A percentile compares a stretch with the other conserved stretches of the same genome.
Evolutionary conservation across 1,140 invertebrate genomes (phyloP).

Genomic region (Drosophila busckii): DNA sequence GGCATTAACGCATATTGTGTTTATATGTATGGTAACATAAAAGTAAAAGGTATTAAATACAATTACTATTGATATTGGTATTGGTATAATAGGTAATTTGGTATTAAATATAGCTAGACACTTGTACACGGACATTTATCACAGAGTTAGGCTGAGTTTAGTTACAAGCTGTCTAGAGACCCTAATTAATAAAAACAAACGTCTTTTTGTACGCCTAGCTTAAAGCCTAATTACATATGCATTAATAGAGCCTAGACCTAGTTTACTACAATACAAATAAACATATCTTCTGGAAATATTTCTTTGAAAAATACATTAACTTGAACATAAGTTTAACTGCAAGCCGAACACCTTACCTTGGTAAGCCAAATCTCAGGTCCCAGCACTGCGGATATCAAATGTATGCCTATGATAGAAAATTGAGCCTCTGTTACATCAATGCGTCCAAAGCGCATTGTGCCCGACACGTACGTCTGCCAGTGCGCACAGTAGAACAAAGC

Average conservation of each 20-base stretch:
- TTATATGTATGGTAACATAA: conserved; percentile 43
- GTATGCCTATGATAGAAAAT: conserved; percentile 93
- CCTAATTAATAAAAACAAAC: no score
- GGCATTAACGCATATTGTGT: conserved; percentile 35
- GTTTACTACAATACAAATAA: conserved; percentile 12
- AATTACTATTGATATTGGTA: conserved; percentile 37
- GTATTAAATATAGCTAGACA: no score
- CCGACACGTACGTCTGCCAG: conserved; percentile 99
- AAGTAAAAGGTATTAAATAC: conserved; percentile 58
- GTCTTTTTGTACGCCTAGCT: no score
- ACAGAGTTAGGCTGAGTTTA: no score
- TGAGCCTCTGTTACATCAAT: conserved; percentile 99
- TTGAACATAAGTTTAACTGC: not conserved
- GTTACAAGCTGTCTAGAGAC: no score
- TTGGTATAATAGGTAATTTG: conserved; percentile 16
- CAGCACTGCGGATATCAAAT: conserved; percentile 91
- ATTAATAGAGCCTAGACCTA: conserved; percentile 10
- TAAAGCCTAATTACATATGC: no score
- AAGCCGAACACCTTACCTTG: conserved; percentile 81
- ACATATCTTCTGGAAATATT: conserved; percentile 60
- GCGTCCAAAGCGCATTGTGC: conserved; percentile 94
- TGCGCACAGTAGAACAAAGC: conserved; percentile 98
- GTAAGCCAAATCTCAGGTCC: conserved; percentile 92
- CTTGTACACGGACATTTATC: no score
- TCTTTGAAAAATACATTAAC: conserved; percentile 13